A percentile compares a stretch with the other conserved stretches of the same genome.
phyloP scores from a whole-genome alignment of 2,797 vertebrate species.

The Falco cherrug region DNA sequence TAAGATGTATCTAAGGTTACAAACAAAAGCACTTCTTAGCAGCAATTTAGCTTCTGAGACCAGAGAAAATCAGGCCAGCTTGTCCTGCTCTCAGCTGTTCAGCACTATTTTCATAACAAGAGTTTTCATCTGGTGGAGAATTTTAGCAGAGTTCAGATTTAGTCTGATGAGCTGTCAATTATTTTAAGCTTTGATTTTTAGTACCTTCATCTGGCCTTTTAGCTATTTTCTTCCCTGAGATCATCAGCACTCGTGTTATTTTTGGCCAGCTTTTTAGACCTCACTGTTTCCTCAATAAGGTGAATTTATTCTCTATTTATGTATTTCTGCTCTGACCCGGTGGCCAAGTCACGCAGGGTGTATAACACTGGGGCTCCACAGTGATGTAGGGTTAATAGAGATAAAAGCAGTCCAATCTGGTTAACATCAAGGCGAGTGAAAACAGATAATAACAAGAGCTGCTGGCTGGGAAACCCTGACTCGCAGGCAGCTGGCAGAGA shows the following conservation, averaged over 20 bases:
- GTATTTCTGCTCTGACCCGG: not conserved
- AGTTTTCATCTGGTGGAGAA: conserved; percentile 30
- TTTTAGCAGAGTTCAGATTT: conserved; percentile 49
- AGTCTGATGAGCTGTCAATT: conserved; percentile 50
- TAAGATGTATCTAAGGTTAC: not conserved
- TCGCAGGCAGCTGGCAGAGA: conserved; percentile 48
- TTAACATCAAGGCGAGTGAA: conserved; percentile 52
- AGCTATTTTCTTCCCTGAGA: conserved; percentile 34
- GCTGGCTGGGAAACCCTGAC: conserved; percentile 55
- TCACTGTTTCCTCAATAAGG: not conserved
- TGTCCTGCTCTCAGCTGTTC: conserved; percentile 50
- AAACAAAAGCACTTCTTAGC: not conserved
- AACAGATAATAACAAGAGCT: conserved; percentile 52
- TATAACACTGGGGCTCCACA: not conserved
- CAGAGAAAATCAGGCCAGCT: conserved; percentile 52
- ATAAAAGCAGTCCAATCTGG: conserved; percentile 43
- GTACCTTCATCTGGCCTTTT: conserved; percentile 10
- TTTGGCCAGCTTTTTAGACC: conserved; percentile 27
- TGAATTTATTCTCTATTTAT: conserved; percentile 11
- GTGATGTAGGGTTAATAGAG: not conserved
- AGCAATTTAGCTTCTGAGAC: conserved; percentile 13
- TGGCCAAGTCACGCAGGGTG: not conserved
- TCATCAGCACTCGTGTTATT: not conserved
- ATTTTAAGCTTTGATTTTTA: conserved; percentile 58
- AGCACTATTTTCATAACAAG: conserved; percentile 39